These are phyloP conservation scores for Mola mola DNA, from an alignment of 2,113 vertebrate genomes.

Conservation along the genomic window DNA sequence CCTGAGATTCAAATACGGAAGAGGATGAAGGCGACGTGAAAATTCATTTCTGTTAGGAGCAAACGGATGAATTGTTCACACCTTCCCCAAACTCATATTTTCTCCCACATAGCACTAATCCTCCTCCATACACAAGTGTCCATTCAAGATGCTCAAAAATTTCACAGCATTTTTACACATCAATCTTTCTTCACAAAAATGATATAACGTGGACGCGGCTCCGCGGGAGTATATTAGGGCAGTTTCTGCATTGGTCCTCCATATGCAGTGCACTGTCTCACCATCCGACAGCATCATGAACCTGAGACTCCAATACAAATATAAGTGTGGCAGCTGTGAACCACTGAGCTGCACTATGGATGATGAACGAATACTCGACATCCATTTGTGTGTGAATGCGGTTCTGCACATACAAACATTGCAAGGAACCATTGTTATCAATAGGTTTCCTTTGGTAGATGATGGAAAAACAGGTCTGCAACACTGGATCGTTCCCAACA, in stretches of 20 bases:
- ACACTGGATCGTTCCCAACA: too few species aligned
- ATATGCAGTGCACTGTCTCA: constrained; percentile 6
- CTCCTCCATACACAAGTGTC: neutral
- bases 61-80: too few species aligned
- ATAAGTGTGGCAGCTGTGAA: neutral
- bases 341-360: neutral
- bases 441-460: neutral
- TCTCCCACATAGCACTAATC: too few species aligned
- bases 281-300: constrained; percentile 24
- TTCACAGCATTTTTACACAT: too few species aligned
- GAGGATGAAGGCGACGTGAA: too few species aligned
- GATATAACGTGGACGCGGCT: neutral
- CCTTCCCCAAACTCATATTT: too few species aligned
- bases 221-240: neutral
- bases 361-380: too few species aligned
- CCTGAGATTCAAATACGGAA: constrained; percentile 31
- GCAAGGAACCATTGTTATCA: neutral
- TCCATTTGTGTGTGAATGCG: neutral
- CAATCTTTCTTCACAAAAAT: constrained; percentile 23
- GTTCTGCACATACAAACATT: constrained; percentile 1
- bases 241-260: constrained; percentile 1
- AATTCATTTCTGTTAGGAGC: too few species aligned
- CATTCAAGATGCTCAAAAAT: constrained; percentile 25
- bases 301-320: constrained; percentile 43
- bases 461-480: neutral